Percentiles rank a stretch among this genome's conserved stretches.
These are phyloP conservation scores for Lethrus apterus DNA, from an alignment of 1,140 invertebrate species.

Conservation along the genomic window DNA sequence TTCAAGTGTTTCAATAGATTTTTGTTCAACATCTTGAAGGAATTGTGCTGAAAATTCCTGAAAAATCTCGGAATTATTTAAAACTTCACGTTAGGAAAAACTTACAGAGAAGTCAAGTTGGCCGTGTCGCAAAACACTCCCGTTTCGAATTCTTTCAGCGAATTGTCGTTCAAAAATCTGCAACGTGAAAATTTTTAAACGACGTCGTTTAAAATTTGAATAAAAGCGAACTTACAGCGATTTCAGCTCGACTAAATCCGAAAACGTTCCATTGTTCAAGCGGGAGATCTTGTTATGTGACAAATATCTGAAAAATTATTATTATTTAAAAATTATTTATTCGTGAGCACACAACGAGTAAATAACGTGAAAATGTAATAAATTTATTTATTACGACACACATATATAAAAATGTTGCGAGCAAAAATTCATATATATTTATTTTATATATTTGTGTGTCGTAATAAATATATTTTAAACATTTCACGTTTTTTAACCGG, in stretches of 20 bases:
- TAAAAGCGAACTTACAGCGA: constrained; percentile 24
- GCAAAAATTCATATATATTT: too few relatives aligned
- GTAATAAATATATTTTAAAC: too few relatives aligned
- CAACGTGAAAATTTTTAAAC: constrained; percentile 29
- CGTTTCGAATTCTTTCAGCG: constrained; percentile 29
- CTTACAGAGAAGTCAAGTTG: constrained; percentile 39
- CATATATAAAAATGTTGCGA: too few relatives aligned
- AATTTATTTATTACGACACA: too few relatives aligned
- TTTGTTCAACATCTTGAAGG: constrained; percentile 40
- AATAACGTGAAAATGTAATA: too few relatives aligned
- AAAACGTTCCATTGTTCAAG: constrained; percentile 21
- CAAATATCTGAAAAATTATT: constrained; percentile 24
- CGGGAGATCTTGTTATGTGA: constrained; percentile 19
- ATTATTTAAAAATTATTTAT: too few relatives aligned
- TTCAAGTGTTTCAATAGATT: constrained; percentile 41
- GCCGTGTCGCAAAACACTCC: constrained; percentile 31
- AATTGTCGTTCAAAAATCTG: constrained; percentile 38
- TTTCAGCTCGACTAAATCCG: constrained; percentile 19
- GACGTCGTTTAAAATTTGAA: constrained; percentile 4
- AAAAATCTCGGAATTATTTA: constrained; percentile 35
- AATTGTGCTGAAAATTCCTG: constrained; percentile 42
- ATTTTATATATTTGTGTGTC: too few relatives aligned
- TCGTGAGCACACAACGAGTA: too few relatives aligned
- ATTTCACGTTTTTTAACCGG: too few relatives aligned
- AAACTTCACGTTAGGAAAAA: constrained; percentile 28